Conservation (phyloP, 2,888 invertebrate species). For the Sphaerophoria rueppellii region DNA sequence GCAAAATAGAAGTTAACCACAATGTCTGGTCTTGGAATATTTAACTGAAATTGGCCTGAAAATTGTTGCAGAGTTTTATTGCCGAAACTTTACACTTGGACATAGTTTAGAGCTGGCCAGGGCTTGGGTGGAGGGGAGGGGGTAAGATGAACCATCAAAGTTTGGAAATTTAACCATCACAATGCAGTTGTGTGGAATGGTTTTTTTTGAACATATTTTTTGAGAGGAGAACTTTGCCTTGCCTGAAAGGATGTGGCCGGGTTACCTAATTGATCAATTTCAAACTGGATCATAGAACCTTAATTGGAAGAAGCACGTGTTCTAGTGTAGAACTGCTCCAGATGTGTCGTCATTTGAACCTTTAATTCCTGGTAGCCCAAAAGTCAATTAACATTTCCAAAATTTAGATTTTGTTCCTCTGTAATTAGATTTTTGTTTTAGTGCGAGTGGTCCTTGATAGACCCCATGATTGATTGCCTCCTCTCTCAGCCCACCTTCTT, state of each 20-base stretch:
- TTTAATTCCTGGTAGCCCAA: background rate
- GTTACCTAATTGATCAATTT: slow-evolving; percentile 26
- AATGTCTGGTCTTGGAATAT: slow-evolving; percentile 56
- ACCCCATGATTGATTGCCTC: too few relatives aligned
- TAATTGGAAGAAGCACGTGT: background rate
- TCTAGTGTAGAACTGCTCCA: background rate
- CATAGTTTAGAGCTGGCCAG: background rate
- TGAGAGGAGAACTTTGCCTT: background rate
- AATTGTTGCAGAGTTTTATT: slow-evolving; percentile 29
- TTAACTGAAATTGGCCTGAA: slow-evolving; percentile 50
- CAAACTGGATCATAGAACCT: background rate
- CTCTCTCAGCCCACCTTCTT: too few relatives aligned
- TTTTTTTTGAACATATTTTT: slow-evolving; percentile 2
- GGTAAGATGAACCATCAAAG: slow-evolving; percentile 23
- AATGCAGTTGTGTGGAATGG: slow-evolving; percentile 32
- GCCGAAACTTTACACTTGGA: slow-evolving; percentile 26
- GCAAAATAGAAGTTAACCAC: slow-evolving; percentile 65
- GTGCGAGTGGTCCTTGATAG: too few relatives aligned
- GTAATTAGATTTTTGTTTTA: too few relatives aligned
- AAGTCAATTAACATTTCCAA: background rate
- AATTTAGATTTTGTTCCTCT: too few relatives aligned
- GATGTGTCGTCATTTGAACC: background rate
- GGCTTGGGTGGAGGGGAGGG: background rate
- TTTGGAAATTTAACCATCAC: slow-evolving; percentile 29
- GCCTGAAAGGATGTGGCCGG: background rate